Percentiles rank a stretch among this genome's conserved stretches.
Evolutionary conservation across 2,888 invertebrate genomes (phyloP).

Genomic region (Allygus modestus): DNA sequence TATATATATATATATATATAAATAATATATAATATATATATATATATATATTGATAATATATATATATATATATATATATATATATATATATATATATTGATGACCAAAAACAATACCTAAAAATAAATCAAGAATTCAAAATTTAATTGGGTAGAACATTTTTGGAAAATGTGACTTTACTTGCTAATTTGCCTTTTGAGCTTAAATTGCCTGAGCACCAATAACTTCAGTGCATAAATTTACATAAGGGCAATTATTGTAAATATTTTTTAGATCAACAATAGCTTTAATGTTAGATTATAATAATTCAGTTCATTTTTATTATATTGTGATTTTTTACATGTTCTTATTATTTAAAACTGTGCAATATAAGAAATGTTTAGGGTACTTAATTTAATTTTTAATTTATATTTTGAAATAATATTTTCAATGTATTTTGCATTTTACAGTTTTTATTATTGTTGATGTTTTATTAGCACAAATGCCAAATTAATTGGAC

Average conservation of each 20-base stretch:
- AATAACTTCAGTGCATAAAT: background rate
- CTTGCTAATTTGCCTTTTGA: no score
- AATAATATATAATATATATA: no score
- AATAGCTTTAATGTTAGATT: constrained; percentile 48
- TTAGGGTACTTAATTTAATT: background rate
- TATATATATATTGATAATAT: no score
- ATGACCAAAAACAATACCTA: no score
- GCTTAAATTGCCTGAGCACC: constrained; percentile 33
- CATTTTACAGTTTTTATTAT: background rate
- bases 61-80: no score
- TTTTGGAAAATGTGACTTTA: no score
- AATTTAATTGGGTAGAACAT: no score
- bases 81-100: no score
- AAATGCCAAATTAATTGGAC: background rate
- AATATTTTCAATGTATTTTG: background rate
- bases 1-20: no score
- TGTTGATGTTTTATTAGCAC: background rate
- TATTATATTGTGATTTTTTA: background rate
- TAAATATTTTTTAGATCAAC: constrained; percentile 45
- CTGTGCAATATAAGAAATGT: background rate
- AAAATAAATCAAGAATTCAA: no score
- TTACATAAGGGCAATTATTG: constrained; percentile 12
- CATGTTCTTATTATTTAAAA: background rate
- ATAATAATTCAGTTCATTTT: background rate
- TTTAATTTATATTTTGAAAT: background rate